Base-by-base conservation (phyloP, 2,797 vertebrate genomes). In the Sebastes itinus region DNA sequence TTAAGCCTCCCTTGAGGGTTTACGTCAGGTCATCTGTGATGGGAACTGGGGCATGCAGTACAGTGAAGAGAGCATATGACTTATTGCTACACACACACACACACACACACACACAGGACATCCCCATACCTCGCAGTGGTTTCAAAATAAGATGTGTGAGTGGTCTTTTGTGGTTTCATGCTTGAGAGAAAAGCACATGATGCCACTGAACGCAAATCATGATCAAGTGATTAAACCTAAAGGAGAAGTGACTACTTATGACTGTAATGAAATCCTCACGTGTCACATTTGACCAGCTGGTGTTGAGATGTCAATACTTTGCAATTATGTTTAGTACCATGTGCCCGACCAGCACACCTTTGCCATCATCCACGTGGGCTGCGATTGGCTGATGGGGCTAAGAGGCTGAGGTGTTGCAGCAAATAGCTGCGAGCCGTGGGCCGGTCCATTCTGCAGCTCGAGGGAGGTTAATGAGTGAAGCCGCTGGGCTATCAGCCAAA, bases 391-490 rank as follows among this genome's bases (percentile, higher is more conserved):
- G 84, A 72, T 8, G 49, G 59, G 75, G 49, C 65, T 88, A 88
- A 91, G 89, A 93, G 90, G 80, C 77, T 88, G 89, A 87, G 88
- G 89, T 89, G 83, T 87, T 80, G 80, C 85, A 91, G 86, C 95
- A 92, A 96, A 95, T 95, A 83, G 91, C 38, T 82, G 35, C 56
- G 74, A 88, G 85, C 81, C 70, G 88, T 85, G 91, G 89, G 93
- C 87, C 16, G 90, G 89, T 88, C 86, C 91, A 89, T 89, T 93
- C 83, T 92, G 81, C 89, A 93, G 96, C 96, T 92, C 77, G 42
- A 55, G 96, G 91, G 96, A 96, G 38, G 95, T 97, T 97, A 95
- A 96, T 96, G 95, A 96, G 94, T 89, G 92, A 94, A 94, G 94
- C 92, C 85, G 89, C 89, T 92, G 89, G 95, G 95, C 95, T 87